phyloP scores from a whole-genome alignment of 2,113 vertebrate species.

The Empidonax alnorum region DNA sequence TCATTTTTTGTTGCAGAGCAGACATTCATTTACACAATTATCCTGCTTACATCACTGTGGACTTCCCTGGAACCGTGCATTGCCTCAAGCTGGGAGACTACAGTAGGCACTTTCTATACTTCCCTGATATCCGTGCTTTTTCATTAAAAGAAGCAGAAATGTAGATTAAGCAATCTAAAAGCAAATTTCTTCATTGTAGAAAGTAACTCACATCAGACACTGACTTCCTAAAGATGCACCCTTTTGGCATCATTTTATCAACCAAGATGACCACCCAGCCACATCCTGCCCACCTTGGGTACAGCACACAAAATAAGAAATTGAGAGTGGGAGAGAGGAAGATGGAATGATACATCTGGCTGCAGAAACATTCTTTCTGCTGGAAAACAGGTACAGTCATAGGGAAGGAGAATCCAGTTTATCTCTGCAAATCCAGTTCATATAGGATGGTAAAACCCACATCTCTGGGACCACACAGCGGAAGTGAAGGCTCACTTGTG shows the following conservation, averaged over 20 bases:
- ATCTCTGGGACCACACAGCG: neutral
- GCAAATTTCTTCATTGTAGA: neutral
- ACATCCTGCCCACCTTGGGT: neutral
- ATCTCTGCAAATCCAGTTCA: neutral
- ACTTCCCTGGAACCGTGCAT: neutral
- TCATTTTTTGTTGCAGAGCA: neutral
- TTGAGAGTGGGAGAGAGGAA: neutral
- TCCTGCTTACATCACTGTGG: neutral
- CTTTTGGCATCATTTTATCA: neutral
- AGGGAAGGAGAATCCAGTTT: neutral
- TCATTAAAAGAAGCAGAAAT: neutral
- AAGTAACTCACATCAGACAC: neutral
- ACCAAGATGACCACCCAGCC: neutral
- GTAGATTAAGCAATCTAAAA: neutral
- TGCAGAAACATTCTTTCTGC: neutral
- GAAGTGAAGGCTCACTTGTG: neutral
- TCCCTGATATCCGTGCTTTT: neutral
- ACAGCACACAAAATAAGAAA: neutral
- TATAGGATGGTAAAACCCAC: neutral
- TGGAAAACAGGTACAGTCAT: neutral
- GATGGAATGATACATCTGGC: neutral
- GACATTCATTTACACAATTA: constrained; percentile 23
- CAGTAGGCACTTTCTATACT: neutral
- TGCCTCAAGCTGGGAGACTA: neutral
- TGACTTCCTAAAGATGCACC: neutral